Evolutionary conservation across 1,140 invertebrate genomes (phyloP).

Genomic region (Sycophaga agraensis): DNA sequence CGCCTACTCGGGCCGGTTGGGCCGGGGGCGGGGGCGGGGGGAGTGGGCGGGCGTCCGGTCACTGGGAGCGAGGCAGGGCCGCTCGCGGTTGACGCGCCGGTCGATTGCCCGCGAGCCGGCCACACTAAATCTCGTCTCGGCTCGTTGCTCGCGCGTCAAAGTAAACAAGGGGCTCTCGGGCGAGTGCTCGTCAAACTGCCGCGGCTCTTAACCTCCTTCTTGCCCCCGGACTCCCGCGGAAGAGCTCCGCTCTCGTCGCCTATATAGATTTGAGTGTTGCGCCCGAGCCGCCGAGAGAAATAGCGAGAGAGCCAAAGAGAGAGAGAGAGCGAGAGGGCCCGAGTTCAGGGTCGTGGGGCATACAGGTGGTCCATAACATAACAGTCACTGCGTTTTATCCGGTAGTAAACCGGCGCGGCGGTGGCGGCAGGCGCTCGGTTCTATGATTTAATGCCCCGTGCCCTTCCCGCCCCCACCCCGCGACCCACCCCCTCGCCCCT

Average conservation of each 20-base stretch:
- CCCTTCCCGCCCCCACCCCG: constrained; percentile 37
- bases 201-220: too few relatives aligned
- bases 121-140: too few relatives aligned
- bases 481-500: not conserved
- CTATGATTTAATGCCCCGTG: constrained; percentile 58
- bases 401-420: constrained; percentile 58
- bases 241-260: constrained; percentile 38
- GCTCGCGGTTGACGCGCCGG: too few relatives aligned
- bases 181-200: too few relatives aligned
- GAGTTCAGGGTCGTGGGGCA: constrained; percentile 59
- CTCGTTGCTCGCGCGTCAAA: too few relatives aligned
- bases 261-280: constrained; percentile 44
- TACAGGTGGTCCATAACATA: constrained; percentile 61
- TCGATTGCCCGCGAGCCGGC: too few relatives aligned
- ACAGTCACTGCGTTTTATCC: constrained; percentile 60
- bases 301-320: constrained; percentile 18
- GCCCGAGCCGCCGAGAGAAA: not conserved
- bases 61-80: too few relatives aligned
- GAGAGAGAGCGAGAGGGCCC: constrained; percentile 30
- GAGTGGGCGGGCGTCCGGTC: too few relatives aligned
- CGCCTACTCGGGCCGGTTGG: too few relatives aligned
- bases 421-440: constrained; percentile 51
- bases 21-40: too few relatives aligned
- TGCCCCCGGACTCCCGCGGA: not conserved
- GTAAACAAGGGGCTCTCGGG: too few relatives aligned